Evolutionary conservation across 1,140 invertebrate genomes (phyloP), one percentile per base, ranked within the genome.

Genomic region (Leptopilina clavipes): DNA sequence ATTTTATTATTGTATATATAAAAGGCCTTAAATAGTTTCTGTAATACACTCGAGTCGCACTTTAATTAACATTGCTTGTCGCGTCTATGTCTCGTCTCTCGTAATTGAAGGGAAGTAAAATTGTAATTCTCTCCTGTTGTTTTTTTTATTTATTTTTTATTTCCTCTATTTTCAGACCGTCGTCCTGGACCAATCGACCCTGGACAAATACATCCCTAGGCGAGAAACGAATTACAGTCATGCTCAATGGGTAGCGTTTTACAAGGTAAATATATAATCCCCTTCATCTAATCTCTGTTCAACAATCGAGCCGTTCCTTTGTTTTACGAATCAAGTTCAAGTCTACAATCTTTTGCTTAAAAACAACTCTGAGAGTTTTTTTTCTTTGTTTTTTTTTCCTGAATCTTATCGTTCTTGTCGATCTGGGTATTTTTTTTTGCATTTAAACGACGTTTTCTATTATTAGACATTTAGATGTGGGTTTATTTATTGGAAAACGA

Each of bases 241-340:
- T 75, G 78, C 79, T 77, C 81, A 82, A 79, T 82, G 81, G 81
- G 71, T 82, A 75, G 78, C 81, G 71, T 82, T 80, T 65, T 82
- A 78, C 45, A 82, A 82, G 81, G 81, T 82, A 82, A 52, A 40
- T 40, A n/a, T n/a, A 40, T 54, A 54, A 54, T 54, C 22, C 25
- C 56, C 56, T 31, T 65, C 12, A 31, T 65, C 56, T 65, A 65
- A 65, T 65, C 56, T 65, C 56, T n/a, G 14, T 65, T 14, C 56
- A 65, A 22, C 22, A 65, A n/a, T 65, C 19, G 19, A 65, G 22
- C 56, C 56, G 22, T 37, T 59, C 19, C 54, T 59, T 59, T 65
- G 11, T 65, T 65, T 65, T 11, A 6, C 22, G 22, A 31, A 65
- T 65, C 56, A 65, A 65, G 22, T 31, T 65, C 56, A 65, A 65